These are phyloP conservation scores for Hycleus phaleratus DNA, from an alignment of 1,140 invertebrate species.

Conservation along the genomic window DNA sequence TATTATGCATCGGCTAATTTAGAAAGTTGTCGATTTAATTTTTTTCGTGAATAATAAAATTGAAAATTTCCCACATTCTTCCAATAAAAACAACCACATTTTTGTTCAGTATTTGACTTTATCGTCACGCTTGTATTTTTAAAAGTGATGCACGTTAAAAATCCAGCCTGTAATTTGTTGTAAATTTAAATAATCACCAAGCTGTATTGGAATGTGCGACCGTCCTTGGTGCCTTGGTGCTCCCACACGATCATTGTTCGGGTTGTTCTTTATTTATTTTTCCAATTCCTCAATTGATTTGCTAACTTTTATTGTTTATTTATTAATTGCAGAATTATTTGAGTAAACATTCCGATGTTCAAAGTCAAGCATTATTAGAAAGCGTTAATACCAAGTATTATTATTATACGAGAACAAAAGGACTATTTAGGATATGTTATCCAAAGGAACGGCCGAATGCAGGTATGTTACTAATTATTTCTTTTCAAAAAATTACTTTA, in stretches of 20 bases:
- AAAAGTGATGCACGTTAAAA: no score
- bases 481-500: no score
- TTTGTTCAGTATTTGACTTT: no score
- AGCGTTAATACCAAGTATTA: conserved; percentile 75
- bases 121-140: no score
- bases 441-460: conserved; percentile 78
- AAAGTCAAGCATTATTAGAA: conserved; percentile 64
- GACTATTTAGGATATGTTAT: conserved; percentile 85
- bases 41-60: background rate
- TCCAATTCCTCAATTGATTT: background rate
- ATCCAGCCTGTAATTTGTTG: no score
- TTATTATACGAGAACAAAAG: conserved; percentile 79
- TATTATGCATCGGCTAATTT: no score
- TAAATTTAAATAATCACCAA: no score
- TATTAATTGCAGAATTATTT: conserved; percentile 57
- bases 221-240: conserved; percentile 21
- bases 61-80: no score
- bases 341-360: conserved; percentile 58
- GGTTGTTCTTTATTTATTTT: background rate
- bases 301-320: background rate
- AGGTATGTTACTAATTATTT: conserved; percentile 45
- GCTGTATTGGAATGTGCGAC: conserved; percentile 17
- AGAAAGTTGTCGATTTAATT: background rate
- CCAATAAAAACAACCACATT: no score
- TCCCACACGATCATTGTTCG: background rate